A percentile compares a stretch with the other conserved stretches of the same genome.
Evolutionary conservation across 2,113 vertebrate species (phyloP).

Genomic region (Nettapus auritus): DNA sequence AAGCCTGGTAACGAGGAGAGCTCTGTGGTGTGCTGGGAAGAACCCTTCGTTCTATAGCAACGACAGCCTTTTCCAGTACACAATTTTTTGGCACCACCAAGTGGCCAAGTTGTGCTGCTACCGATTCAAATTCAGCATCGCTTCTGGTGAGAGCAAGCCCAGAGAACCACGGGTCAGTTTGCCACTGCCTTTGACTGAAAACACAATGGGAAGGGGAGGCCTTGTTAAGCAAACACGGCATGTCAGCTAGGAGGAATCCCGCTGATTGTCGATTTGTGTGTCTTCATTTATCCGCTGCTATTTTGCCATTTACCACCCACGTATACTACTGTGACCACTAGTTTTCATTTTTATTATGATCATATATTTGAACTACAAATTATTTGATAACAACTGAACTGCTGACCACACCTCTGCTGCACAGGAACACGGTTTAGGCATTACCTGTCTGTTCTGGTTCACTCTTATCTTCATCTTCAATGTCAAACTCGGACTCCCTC

Average conservation of each 20-base stretch:
- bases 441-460: constrained; percentile 97
- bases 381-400: neutral
- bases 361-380: no score
- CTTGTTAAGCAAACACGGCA: neutral
- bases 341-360: neutral
- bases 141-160: neutral
- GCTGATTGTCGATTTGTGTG: neutral
- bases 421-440: neutral
- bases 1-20: neutral
- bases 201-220: neutral
- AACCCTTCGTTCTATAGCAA: accelerated
- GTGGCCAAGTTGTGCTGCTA: neutral
- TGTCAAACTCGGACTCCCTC: constrained; percentile 97
- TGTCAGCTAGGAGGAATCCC: neutral
- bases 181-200: neutral
- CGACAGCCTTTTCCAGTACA: neutral
- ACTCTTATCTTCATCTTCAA: constrained; percentile 98
- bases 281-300: neutral
- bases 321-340: accelerated
- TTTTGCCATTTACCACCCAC: neutral
- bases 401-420: neutral
- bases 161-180: accelerated
- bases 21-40: neutral
- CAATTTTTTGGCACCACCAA: neutral
- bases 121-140: neutral